Evolutionary conservation across 2,888 invertebrate genomes (phyloP).

Genomic region (Trissolcus brochymenae): DNA sequence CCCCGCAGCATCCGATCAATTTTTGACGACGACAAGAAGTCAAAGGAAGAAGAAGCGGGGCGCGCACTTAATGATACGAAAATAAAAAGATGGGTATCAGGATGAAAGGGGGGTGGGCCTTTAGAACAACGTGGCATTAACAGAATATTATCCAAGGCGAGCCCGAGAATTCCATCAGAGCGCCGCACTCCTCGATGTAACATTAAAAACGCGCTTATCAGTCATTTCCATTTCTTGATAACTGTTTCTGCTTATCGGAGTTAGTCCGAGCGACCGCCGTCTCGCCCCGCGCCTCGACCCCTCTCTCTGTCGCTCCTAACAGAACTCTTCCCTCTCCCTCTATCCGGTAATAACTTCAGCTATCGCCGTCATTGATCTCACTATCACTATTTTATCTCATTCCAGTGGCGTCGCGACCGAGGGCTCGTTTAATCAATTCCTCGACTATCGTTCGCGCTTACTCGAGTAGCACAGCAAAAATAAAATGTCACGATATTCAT

Average conservation of each 20-base stretch:
- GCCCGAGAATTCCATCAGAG: slow-evolving; percentile 60
- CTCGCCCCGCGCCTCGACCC: slow-evolving; percentile 53
- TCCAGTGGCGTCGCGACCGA: slow-evolving; percentile 73
- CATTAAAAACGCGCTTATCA: slow-evolving; percentile 77
- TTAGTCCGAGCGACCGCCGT: slow-evolving; percentile 64
- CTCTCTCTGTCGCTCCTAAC: slow-evolving; percentile 60
- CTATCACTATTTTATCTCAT: slow-evolving; percentile 76
- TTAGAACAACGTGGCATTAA: slow-evolving; percentile 55
- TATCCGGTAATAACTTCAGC: slow-evolving; percentile 76
- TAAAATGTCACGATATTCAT: slow-evolving; percentile 50
- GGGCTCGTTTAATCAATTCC: slow-evolving; percentile 64
- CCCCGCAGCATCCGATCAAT: slow-evolving; percentile 22
- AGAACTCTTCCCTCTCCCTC: slow-evolving; percentile 68
- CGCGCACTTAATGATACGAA: slow-evolving; percentile 29
- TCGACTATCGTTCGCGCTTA: slow-evolving; percentile 54
- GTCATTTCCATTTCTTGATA: slow-evolving; percentile 79
- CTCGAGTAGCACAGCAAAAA: slow-evolving; percentile 50
- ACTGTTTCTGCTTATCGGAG: slow-evolving; percentile 75
- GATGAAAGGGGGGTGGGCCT: slow-evolving; percentile 16
- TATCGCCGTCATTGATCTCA: slow-evolving; percentile 76
- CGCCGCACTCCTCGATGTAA: slow-evolving; percentile 64
- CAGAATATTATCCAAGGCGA: slow-evolving; percentile 55
- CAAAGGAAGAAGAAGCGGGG: neutral
- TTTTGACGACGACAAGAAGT: slow-evolving; percentile 21
- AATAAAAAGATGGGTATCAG: slow-evolving; percentile 40